Evolutionary conservation across 2,113 vertebrate genomes (phyloP), one percentile per base, ranked within the genome.

Genomic region (Herpetotheres cachinnans): DNA sequence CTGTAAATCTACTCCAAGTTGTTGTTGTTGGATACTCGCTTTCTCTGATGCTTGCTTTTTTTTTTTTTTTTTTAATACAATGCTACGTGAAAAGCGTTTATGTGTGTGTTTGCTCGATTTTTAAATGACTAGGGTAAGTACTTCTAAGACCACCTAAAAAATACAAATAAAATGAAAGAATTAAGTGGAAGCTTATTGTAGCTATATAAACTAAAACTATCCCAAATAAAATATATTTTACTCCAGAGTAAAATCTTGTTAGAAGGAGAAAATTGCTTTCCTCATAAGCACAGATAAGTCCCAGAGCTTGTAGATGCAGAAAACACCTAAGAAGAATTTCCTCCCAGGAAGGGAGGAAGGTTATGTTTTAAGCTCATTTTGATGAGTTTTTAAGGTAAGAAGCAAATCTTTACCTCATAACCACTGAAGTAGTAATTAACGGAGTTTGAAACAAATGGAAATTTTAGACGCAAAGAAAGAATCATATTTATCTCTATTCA

Each of bases 1-100:
- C 98, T 98, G 97, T 98, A 98, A 98, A 98, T 98, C 98, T 97
- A 97, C 97, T 98, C 97, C 95, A 96, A 97, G 97, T 97, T 97
- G 95, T 97, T 97, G 97, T 89, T 98, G 95, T 74, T 95, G 93
- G 54, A 87, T 87, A 66, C 69, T 96, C 0, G 29, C 15, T 95
- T 90, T 97, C 70, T 93, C 76, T 78, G 54, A 95, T 61, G 85
- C 38, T 67, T 26, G 17, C 6, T 49, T 17, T 17, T 32, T 34
- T 82, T 84, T 30, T 63, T 47, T 63, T 44, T 14, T 29, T 90
- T 72, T 40, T n/a, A 85, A 87, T 66, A 95, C 89, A 96, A 90
- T 95, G 70, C 65, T 74, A 42, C 88, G 46, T 93, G 61, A 59
- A 94, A 89, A 91, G 10, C 1, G 3, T 65, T 84, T 71, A 15